A percentile compares a stretch with the other conserved stretches of the same genome.
These are phyloP conservation scores for Holacanthella duospinosa DNA, from an alignment of 2,888 invertebrate genomes.

Conservation along the genomic window DNA sequence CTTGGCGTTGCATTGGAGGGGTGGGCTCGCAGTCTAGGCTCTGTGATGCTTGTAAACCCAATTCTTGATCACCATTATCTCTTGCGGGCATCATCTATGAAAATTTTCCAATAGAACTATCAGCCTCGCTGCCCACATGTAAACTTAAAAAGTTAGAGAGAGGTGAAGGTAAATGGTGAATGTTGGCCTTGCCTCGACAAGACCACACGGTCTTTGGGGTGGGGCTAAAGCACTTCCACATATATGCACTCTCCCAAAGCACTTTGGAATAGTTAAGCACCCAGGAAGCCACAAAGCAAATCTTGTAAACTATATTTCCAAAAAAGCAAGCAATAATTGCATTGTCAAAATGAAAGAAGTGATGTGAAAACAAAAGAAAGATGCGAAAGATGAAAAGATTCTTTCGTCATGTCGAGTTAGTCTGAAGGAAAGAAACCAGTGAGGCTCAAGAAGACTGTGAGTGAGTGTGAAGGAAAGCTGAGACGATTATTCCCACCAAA, in stretches of 20 bases:
- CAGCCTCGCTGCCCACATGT: too few relatives aligned
- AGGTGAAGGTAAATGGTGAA: not conserved
- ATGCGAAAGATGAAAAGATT: not conserved
- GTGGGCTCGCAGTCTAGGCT: constrained; percentile 88
- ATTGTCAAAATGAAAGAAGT: constrained; percentile 2
- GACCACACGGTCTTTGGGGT: not conserved
- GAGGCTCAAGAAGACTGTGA: too few relatives aligned
- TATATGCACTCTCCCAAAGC: constrained; percentile 36
- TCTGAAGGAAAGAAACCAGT: not conserved
- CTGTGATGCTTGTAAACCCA: constrained; percentile 81
- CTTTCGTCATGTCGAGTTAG: too few relatives aligned
- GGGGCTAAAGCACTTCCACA: constrained; percentile 23
- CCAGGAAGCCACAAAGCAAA: not conserved
- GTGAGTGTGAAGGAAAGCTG: not conserved
- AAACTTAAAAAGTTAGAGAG: not conserved
- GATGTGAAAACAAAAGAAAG: not conserved
- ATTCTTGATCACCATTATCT: constrained; percentile 57
- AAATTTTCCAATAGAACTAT: too few relatives aligned
- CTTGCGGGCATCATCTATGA: constrained; percentile 35
- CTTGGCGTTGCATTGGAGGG: constrained; percentile 70
- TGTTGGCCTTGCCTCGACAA: not conserved
- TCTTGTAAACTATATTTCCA: not conserved
- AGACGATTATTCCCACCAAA: not conserved
- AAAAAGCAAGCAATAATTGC: not conserved
- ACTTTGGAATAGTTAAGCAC: not conserved